Evolutionary conservation across 2,113 vertebrate species (phyloP).

Genomic region (Callopanchax toddi): DNA sequence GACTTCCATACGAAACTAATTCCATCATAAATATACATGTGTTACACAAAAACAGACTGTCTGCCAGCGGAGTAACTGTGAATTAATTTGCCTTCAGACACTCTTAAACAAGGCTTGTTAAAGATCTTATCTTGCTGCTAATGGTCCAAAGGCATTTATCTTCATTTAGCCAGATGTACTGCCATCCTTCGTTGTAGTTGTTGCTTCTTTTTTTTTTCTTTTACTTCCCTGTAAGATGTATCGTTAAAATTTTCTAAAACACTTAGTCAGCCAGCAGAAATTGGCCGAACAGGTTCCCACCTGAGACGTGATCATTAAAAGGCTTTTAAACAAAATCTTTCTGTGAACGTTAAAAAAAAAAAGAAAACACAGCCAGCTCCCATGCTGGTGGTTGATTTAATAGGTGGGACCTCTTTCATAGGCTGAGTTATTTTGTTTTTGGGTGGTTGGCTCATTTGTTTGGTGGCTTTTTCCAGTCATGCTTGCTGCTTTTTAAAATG

Average conservation of each 20-base stretch:
- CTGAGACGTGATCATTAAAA: conserved; percentile 52
- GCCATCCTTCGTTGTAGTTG: conserved; percentile 67
- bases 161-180: conserved; percentile 79
- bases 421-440: conserved; percentile 33
- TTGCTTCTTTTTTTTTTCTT: conserved; percentile 26
- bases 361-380: conserved; percentile 27
- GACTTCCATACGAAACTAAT: conserved; percentile 83
- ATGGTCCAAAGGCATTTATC: conserved; percentile 82
- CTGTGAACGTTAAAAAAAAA: conserved; percentile 36
- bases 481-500: conserved; percentile 24
- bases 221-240: background rate
- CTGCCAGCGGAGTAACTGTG: conserved; percentile 77
- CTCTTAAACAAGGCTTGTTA: conserved; percentile 83
- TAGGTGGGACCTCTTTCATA: conserved; percentile 1
- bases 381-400: conserved; percentile 12
- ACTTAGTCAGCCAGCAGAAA: conserved; percentile 63
- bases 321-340: conserved; percentile 57
- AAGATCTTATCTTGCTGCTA: conserved; percentile 83
- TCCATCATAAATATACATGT: conserved; percentile 85
- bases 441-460: conserved; percentile 33
- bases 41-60: conserved; percentile 79
- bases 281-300: conserved; percentile 49
- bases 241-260: conserved; percentile 16
- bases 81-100: conserved; percentile 84
- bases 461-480: conserved; percentile 31